Base-by-base conservation (phyloP, 92 coral and sea anemone genomes). In the Zoanthus solanderi region DNA sequence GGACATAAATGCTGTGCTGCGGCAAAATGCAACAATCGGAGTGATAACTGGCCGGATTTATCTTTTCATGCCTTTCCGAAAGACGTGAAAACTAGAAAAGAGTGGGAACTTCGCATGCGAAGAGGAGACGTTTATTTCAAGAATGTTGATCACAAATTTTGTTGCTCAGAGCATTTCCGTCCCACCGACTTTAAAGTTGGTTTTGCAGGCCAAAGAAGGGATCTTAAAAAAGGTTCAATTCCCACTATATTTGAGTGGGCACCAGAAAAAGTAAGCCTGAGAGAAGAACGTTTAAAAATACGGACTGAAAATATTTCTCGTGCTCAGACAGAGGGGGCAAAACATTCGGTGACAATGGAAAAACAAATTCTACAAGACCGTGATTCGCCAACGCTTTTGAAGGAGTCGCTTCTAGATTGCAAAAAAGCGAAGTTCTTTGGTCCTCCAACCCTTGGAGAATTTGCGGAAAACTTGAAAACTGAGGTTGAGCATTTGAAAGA, bases 151-250 rank as follows among this genome's bases (percentile, higher is more conserved):
- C 87, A 91, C 84, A 93, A 86, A 79, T 83, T 18, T 44, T 93
- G 91, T 54, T 91, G 96, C 85, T 93, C 93, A 13, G 92, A 74
- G 76, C 92, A 84, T 61, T 94, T 94, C 74, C 48, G 85, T 29
- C 83, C 92, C 12, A 89, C 91, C 4, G 97, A 88, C 79, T 92
- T 85, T 87, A 91, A 92, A 81, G 72, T 30, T 42, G 84, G 93
- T 86, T 83, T 94, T 75, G 79, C 94, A 45, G 94, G 96, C 5
- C 92, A 84, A 73, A 90, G 92, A 79, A 78, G 89, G 29, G 80
- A 86, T 57, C 75, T 91, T 42, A 84, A 91, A 61, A 79, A 52
- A 58, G 90, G 92, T 57, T 72, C 93, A 56, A 73, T 88, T 46
- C 86, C 91, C 50, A 87, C 93, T 61, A 87, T 90, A 60, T 94